Percentiles rank a stretch among this genome's conserved stretches.
Evolutionary conservation across 2,113 vertebrate genomes (phyloP).

Genomic region (Psittacus erithacus): DNA sequence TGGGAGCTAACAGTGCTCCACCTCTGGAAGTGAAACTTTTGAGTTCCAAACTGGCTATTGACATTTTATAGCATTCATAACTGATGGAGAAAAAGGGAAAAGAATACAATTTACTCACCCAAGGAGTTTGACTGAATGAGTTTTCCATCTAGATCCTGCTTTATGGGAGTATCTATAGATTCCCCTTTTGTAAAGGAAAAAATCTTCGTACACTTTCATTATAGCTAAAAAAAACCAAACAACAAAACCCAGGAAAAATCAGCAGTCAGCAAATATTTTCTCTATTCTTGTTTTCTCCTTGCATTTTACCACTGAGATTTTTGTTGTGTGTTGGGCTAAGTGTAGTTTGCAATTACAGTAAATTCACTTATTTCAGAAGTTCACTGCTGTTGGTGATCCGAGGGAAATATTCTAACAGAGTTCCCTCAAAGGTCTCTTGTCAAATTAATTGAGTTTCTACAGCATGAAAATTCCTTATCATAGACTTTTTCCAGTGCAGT

Average conservation of each 20-base stretch:
- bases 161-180: constrained; percentile 70
- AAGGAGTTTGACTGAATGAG: constrained; percentile 79
- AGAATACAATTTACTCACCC: constrained; percentile 68
- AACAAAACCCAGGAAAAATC: background rate
- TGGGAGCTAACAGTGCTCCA: background rate
- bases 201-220: constrained; percentile 79
- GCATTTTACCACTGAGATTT: background rate
- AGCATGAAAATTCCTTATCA: background rate
- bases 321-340: background rate
- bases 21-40: background rate
- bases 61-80: background rate
- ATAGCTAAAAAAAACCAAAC: constrained; percentile 71
- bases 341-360: background rate
- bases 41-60: background rate
- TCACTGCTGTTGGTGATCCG: background rate
- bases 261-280: background rate
- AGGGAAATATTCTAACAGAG: background rate
- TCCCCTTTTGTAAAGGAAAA: constrained; percentile 80
- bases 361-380: background rate
- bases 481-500: background rate
- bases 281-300: background rate
- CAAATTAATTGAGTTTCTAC: background rate
- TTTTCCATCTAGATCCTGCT: constrained; percentile 59
- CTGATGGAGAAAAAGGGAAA: background rate
- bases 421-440: background rate